Conservation (phyloP, 2,113 vertebrate genomes). For the Colius striatus region DNA sequence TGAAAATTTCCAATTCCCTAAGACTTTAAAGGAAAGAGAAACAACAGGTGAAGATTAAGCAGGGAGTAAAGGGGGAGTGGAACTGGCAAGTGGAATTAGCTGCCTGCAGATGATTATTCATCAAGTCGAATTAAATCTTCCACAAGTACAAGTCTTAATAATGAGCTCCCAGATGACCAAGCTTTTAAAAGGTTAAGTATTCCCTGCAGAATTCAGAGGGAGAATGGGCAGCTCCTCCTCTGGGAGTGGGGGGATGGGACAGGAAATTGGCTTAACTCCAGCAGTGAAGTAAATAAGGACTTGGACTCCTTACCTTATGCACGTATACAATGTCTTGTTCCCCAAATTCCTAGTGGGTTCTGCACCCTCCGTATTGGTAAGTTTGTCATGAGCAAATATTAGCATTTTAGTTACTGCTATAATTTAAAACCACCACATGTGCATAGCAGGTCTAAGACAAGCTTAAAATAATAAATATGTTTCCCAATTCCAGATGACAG, state of each 20-base stretch:
- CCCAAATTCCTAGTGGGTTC: background rate
- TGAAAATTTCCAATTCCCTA: background rate
- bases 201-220: background rate
- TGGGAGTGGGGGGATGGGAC: background rate
- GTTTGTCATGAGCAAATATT: background rate
- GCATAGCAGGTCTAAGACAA: background rate
- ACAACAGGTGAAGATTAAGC: background rate
- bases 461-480: background rate
- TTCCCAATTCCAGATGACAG: background rate
- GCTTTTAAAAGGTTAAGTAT: conserved; percentile 24
- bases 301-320: background rate
- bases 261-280: background rate
- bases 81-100: background rate
- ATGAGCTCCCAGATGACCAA: background rate
- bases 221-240: background rate
- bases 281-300: background rate
- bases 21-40: background rate
- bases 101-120: background rate
- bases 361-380: background rate
- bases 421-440: background rate
- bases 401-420: background rate
- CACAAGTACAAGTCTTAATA: background rate
- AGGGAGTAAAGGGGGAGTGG: background rate
- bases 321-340: background rate
- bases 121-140: conserved; percentile 22